Evolutionary conservation across 2,888 invertebrate genomes (phyloP), one percentile per base, ranked within the genome.

Genomic region (Andrena fulva): DNA sequence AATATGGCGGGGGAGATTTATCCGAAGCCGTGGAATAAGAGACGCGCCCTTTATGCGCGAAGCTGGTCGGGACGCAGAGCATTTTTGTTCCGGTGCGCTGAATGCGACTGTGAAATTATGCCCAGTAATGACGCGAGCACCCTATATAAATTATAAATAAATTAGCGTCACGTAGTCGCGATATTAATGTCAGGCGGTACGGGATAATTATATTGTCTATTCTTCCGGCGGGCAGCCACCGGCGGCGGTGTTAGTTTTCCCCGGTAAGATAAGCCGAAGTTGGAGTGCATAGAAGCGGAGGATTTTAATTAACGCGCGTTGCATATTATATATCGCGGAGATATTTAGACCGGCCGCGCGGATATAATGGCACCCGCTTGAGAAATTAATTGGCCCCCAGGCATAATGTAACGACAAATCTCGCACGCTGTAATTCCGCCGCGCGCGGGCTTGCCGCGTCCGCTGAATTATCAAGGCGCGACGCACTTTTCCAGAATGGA

Each of bases 181-280:
- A 73, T 76, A 80, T 82, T 82, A 82, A 82, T 73, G 76, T 70
- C 76, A 81, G 77, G 7, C 56, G 56, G 69, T 33, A 33, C n/a
- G 20, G 50, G 77, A 82, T 82, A 77, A 82, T 82, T 82, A 77
- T 77, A 82, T 82, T 77, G 82, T 77, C 82, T 77, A 82, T 82
- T 82, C 75, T 81, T 80, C 82, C 70, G 66, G 75, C 66, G 82
- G 67, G 56, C 67, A 56, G 80, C 67, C 24, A 56, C 24, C 71
- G 48, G 42, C 80, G 67, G 60, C 69, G 74, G 67, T 67, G 82
- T 75, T 81, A 75, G 82, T 67, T 81, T 81, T 71, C 66, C 67
- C 54, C 82, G 82, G 80, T 82, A 82, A 81, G 82, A 82, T 82
- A 82, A 80, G 82, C 66, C 81, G 62, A 82, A 80, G 82, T 80